phyloP scores from a whole-genome alignment of 1,140 invertebrate species.

The Nomia melanderi region DNA sequence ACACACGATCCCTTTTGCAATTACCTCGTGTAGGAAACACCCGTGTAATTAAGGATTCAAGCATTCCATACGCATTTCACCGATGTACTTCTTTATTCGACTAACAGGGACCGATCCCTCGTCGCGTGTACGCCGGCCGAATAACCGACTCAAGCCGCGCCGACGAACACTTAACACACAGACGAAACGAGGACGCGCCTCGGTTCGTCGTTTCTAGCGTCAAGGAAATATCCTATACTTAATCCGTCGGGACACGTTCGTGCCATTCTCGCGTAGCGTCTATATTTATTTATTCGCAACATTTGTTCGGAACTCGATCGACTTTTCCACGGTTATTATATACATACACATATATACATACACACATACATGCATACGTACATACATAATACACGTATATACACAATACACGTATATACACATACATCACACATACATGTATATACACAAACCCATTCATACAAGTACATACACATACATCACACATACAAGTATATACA shows the following conservation, averaged over 20 bases:
- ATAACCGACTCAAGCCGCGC: no score
- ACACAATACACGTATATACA: background rate
- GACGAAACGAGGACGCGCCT: no score
- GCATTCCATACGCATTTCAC: constrained; percentile 73
- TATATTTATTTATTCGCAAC: constrained; percentile 59
- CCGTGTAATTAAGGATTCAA: constrained; percentile 53
- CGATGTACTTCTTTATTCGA: constrained; percentile 33
- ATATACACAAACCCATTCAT: no score
- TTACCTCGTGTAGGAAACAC: constrained; percentile 54
- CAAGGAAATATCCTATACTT: constrained; percentile 52
- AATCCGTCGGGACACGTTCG: constrained; percentile 33
- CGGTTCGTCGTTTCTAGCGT: no score
- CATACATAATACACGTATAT: background rate
- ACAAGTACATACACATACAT: background rate
- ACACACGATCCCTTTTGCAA: constrained; percentile 59
- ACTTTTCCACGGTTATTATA: no score
- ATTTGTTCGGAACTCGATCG: constrained; percentile 21
- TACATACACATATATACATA: background rate
- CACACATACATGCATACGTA: background rate
- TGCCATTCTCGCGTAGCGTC: constrained; percentile 50
- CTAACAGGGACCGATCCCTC: constrained; percentile 32
- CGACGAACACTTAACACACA: background rate
- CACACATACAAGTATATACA: no score
- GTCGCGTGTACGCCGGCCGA: constrained; percentile 55
- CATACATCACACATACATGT: background rate